A percentile compares a stretch with the other conserved stretches of the same genome.
Conservation (phyloP, 2,113 vertebrate genomes). For the Corythaeola cristata region DNA sequence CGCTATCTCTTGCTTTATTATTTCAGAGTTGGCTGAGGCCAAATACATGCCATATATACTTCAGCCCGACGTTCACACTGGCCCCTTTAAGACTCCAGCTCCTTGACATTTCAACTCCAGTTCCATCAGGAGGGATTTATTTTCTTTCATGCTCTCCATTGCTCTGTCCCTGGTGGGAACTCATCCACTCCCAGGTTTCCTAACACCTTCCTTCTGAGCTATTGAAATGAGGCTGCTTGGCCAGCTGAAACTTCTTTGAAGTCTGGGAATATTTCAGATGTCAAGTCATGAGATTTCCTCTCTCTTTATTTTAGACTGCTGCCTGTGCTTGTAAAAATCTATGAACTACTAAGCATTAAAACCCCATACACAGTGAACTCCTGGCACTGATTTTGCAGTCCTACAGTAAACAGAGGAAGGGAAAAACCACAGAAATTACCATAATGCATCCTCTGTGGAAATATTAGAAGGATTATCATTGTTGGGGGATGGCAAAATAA, state of each 20-base stretch:
- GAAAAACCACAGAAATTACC: conserved; percentile 18
- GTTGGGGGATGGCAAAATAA: background rate
- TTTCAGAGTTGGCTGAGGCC: background rate
- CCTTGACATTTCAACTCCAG: background rate
- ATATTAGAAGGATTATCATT: conserved; percentile 2
- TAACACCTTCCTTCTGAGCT: conserved; percentile 8
- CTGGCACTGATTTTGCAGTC: conserved; percentile 18
- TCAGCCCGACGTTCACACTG: conserved; percentile 10
- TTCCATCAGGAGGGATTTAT: conserved; percentile 6
- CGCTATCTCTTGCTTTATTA: background rate
- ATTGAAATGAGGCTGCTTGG: conserved; percentile 48
- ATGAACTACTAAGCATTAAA: conserved; percentile 29
- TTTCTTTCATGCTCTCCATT: background rate
- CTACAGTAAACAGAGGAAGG: background rate
- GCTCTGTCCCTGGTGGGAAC: background rate
- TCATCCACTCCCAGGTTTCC: conserved; percentile 16
- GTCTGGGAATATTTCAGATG: conserved; percentile 53
- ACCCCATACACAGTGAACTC: background rate
- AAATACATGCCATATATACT: background rate
- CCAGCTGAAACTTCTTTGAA: conserved; percentile 55
- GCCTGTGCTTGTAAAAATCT: conserved; percentile 47
- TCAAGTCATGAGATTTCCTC: conserved; percentile 49
- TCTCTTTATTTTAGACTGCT: conserved; percentile 34
- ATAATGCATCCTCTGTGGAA: conserved; percentile 5
- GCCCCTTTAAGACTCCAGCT: background rate